These are phyloP conservation scores for Paramormyrops hopkinsi DNA, from an alignment of 2,797 vertebrate genomes.

Conservation along the genomic window DNA sequence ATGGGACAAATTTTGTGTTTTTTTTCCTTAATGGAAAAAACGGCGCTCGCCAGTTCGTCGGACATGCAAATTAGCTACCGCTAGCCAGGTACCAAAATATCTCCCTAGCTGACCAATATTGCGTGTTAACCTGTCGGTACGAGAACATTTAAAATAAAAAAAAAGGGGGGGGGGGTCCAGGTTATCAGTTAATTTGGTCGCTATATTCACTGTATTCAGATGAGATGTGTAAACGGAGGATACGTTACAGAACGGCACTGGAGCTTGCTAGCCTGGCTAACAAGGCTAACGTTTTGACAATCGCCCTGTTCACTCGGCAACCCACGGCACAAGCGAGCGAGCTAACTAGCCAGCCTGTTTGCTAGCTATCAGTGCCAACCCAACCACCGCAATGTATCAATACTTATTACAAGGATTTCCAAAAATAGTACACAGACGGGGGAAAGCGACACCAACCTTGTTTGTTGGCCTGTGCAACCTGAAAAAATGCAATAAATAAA, in stretches of 20 bases:
- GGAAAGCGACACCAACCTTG: conserved; percentile 55
- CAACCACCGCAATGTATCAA: conserved; percentile 47
- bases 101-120: neutral
- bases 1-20: neutral
- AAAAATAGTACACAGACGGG: conserved; percentile 35
- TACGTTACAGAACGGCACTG: neutral
- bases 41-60: neutral
- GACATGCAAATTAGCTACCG: neutral
- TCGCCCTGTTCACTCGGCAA: neutral
- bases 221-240: neutral
- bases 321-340: neutral
- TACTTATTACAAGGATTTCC: neutral
- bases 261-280: neutral
- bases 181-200: neutral
- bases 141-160: neutral
- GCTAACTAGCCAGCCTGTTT: neutral
- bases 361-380: neutral
- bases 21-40: neutral
- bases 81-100: neutral
- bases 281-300: neutral
- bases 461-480: conserved; percentile 64
- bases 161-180: too few relatives aligned
- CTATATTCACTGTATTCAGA: neutral
- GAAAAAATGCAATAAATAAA: conserved; percentile 74
- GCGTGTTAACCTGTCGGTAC: neutral